Evolutionary conservation across 2,797 vertebrate species (phyloP), one percentile per base, ranked within the genome.

Genomic region (Melanitta fusca): DNA sequence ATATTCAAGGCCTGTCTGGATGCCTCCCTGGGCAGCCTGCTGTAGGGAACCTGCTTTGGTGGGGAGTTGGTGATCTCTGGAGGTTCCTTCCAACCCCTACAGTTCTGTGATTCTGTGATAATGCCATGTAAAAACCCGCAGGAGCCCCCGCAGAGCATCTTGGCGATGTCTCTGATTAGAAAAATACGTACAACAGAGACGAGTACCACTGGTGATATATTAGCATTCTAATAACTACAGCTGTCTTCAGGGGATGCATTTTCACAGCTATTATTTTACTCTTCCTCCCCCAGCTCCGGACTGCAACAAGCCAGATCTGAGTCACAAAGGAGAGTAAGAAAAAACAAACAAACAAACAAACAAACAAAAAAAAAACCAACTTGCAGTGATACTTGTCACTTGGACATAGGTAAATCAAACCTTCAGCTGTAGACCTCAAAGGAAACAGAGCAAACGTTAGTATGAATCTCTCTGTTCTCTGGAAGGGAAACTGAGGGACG

Each of bases 161-260:
- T 2, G 11, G 34, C 3, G 30, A 34, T 13, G 43, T 10, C 34
- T 20, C 43, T 13, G 45, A 8, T 39, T 38, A 64, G 28, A 32
- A 78, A 54, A 68, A 70, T 24, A 43, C 1, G 36, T 60, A 36
- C 21, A 30, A 75, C 56, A 32, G 15, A 66, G 54, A 54, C 21
- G n/a, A 1, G 0, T 0, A 3, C 4, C 34, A 19, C 62, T 56
- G 60, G 11, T 6, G 13, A 15, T 3, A 17, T 47, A 27, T 11
- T 28, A 32, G 27, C 13, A 47, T 13, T 47, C 56, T 58, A 80
- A 11, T 17, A 65, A 20, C 34, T 69, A 47, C 0, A 8, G 2
- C 20, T 47, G 43, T 5, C 45, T 45, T 21, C 14, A 38, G 89
- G 36, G 80, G 83, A 27, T 7, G 49, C 72, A 54, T 74, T 83